Conservation (phyloP, 2,888 invertebrate species). For the Griposia aprilina region DNA sequence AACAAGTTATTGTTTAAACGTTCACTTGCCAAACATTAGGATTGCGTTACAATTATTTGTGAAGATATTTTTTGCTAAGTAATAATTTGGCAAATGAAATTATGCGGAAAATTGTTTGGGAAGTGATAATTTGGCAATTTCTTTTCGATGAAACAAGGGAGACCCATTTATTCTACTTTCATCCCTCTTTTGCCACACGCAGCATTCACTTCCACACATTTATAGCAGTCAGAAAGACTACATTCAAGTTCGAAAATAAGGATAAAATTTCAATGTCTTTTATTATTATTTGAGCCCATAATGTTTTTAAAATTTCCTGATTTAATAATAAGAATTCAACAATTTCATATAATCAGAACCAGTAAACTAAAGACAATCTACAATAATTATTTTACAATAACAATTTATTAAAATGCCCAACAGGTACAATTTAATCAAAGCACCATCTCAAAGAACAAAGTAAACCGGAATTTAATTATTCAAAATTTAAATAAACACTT, state of each 20-base stretch:
- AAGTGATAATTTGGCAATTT: too few relatives aligned
- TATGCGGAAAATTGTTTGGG: too few relatives aligned
- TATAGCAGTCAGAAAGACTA: not conserved
- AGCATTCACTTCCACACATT: not conserved
- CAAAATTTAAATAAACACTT: constrained; percentile 38
- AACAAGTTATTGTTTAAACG: too few relatives aligned
- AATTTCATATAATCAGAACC: not conserved
- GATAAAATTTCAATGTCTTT: not conserved
- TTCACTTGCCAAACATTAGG: too few relatives aligned
- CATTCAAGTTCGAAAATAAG: not conserved
- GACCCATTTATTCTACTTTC: too few relatives aligned
- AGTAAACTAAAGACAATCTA: not conserved
- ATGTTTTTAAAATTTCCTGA: not conserved
- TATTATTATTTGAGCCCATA: not conserved
- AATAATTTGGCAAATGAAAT: too few relatives aligned
- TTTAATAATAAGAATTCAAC: not conserved
- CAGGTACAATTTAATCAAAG: constrained; percentile 3
- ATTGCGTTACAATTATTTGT: too few relatives aligned
- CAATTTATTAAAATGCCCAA: not conserved
- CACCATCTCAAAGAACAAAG: constrained; percentile 1
- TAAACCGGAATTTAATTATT: constrained; percentile 33
- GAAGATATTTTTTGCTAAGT: too few relatives aligned
- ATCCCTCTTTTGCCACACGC: not conserved
- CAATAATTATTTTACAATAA: not conserved
- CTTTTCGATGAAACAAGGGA: too few relatives aligned